Evolutionary conservation across 2,113 vertebrate species (phyloP).

Genomic region (Enhydra lutris): DNA sequence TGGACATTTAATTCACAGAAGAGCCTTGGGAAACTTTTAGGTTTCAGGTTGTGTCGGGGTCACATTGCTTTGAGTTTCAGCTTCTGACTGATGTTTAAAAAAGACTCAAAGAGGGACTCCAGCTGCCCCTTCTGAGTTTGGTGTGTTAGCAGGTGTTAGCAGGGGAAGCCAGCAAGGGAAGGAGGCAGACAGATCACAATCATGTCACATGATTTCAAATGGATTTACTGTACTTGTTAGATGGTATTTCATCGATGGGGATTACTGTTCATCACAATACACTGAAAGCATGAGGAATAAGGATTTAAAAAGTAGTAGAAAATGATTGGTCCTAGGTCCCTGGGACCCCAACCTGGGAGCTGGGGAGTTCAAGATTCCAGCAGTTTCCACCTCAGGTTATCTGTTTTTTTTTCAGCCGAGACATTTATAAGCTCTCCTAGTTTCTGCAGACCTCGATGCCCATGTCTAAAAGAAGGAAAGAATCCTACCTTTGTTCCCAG

Average conservation of each 20-base stretch:
- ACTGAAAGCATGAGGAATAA: not conserved
- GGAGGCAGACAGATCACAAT: not conserved
- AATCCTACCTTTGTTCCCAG: not conserved
- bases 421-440: not conserved
- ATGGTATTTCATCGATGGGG: not conserved
- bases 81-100: constrained; percentile 52
- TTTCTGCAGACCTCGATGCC: not conserved
- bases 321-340: not conserved
- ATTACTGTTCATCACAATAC: not conserved
- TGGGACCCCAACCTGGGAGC: not conserved
- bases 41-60: constrained; percentile 52
- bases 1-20: constrained; percentile 61
- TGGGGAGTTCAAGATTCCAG: not conserved
- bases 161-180: not conserved
- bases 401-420: not conserved
- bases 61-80: constrained; percentile 61
- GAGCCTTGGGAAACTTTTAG: constrained; percentile 54
- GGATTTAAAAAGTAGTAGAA: not conserved
- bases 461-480: not conserved
- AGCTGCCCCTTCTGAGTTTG: constrained; percentile 34
- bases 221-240: not conserved
- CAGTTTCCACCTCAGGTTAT: not conserved
- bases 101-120: constrained; percentile 15
- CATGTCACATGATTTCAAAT: not conserved
- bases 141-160: not conserved